Percentiles rank a stretch among this genome's conserved stretches.
These are phyloP conservation scores for Palythoa caribaeorum DNA, from an alignment of 92 coral and sea anemone species.

Conservation along the genomic window DNA sequence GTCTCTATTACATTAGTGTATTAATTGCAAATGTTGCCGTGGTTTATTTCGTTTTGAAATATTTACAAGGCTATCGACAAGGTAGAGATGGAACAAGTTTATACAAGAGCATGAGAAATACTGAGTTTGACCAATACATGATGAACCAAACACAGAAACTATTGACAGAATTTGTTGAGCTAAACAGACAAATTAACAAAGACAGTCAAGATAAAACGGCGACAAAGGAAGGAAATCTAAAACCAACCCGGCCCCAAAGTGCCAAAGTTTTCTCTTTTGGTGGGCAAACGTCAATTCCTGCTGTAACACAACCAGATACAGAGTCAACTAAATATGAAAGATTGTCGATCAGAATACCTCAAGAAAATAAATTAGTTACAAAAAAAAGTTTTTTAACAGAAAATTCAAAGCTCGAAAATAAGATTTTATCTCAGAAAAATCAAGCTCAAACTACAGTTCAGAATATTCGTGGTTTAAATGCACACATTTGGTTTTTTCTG, in stretches of 20 bases:
- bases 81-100: not conserved
- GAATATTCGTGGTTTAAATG: not conserved
- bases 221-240: not conserved
- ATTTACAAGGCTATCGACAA: not conserved
- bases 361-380: not conserved
- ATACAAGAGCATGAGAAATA: not conserved
- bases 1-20: not conserved
- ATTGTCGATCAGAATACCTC: not conserved
- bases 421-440: not conserved
- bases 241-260: not conserved
- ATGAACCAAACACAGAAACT: not conserved
- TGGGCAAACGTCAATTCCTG: not conserved
- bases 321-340: not conserved
- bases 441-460: not conserved
- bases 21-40: not conserved
- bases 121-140: not conserved
- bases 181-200: not conserved
- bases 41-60: not conserved
- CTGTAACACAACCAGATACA: not conserved
- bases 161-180: not conserved
- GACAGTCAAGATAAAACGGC: not conserved
- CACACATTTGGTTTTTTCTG: constrained; percentile 21
- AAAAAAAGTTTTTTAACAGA: not conserved
- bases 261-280: not conserved
- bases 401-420: not conserved